Evolutionary conservation across 2,888 invertebrate species (phyloP), one percentile per base, ranked within the genome.

Genomic region (Rhamphomyia laevipes): DNA sequence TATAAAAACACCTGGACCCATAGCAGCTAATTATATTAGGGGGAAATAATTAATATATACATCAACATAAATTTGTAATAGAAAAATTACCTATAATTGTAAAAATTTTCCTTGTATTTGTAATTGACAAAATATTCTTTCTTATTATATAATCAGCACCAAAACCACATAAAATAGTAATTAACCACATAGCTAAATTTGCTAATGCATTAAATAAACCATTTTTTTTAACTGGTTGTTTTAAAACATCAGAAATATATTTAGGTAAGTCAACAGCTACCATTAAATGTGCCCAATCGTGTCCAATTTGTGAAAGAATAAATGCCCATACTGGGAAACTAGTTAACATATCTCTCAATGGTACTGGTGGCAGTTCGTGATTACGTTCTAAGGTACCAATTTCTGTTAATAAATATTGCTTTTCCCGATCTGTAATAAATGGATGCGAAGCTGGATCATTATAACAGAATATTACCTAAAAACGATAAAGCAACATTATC

Each of bases 371-470:
- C 1, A 77, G 76, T 7, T 79, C 71, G 51, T 73, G 73, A 35
- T 73, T 72, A n/a, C n/a, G n/a, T 51, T 73, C 73, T 51, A 69
- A 59, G 21, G 70, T 71, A 21, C 82, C 78, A 47, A 86, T 70
- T 47, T 82, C 79, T 61, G 80, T 77, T 58, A 76, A 73, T 15
- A 86, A 67, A 60, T 77, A 85, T 41, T 78, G 77, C 63, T 77
- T 78, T 63, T 87, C 86, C 50, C 77, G 74, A 49, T 82, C 81
- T 45, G 80, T 77, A 55, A 85, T 86, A 62, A 77, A 85, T 0
- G 86, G 86, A 69, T 86, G 86, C 2, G 79, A 77, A 46, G 75
- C 76, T 2, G 86, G 86, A 57, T 81, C 80, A 57, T 77, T 80
- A 66, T 77, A 81, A 63, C 81, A 80, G 23, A 82, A 70, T n/a